phyloP scores from a whole-genome alignment of 2,888 invertebrate species.

The Polymixis lichenea region DNA sequence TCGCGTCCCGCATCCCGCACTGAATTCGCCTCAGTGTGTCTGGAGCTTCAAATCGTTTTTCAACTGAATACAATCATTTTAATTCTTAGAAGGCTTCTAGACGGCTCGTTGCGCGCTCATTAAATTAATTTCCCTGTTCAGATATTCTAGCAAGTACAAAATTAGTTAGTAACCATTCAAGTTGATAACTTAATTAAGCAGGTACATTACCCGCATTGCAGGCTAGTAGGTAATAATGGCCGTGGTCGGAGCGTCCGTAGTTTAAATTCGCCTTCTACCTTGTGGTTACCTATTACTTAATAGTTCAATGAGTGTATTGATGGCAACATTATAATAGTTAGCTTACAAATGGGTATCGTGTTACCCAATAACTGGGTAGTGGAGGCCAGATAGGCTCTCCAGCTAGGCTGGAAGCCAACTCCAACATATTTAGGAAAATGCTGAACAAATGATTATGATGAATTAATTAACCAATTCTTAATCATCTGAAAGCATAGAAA shows the following conservation, averaged over 20 bases:
- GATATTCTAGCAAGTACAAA: slow-evolving; percentile 4
- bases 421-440: too few species aligned
- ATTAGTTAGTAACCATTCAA: background rate
- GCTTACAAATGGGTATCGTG: too few species aligned
- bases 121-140: background rate
- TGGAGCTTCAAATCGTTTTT: background rate
- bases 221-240: background rate
- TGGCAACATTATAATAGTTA: too few species aligned
- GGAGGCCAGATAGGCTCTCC: too few species aligned
- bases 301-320: background rate
- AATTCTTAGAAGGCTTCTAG: background rate
- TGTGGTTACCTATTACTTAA: background rate
- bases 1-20: background rate
- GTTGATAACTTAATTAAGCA: slow-evolving; percentile 36
- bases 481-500: background rate
- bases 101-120: background rate
- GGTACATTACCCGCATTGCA: slow-evolving; percentile 50
- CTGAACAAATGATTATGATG: too few species aligned
- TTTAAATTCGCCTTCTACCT: slow-evolving; percentile 19
- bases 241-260: background rate
- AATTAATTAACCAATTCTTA: too few species aligned
- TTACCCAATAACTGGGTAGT: too few species aligned
- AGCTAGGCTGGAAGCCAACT: too few species aligned
- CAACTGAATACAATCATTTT: background rate
- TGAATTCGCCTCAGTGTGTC: background rate